These are phyloP conservation scores for Leptinotarsa rubiginosa DNA, from an alignment of 2,888 invertebrate genomes.

Conservation along the genomic window DNA sequence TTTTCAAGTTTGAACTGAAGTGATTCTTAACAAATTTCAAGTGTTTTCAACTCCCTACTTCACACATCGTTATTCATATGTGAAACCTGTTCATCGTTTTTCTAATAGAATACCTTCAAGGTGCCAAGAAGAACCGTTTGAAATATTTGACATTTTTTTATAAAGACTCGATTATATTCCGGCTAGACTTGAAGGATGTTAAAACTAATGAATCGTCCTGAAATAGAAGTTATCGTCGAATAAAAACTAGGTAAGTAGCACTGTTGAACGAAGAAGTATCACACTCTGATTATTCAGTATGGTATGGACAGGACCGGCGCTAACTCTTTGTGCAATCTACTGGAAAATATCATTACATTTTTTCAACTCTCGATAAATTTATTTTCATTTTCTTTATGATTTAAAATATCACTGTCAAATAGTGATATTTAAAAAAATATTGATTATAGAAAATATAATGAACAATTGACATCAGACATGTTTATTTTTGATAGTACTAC, in stretches of 20 bases:
- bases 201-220: slow-evolving; percentile 4
- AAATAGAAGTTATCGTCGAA: slow-evolving; percentile 4
- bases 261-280: slow-evolving; percentile 3
- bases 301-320: not conserved
- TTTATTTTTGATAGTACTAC: too few relatives aligned
- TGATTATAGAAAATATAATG: too few relatives aligned
- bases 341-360: not conserved
- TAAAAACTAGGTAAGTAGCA: slow-evolving; percentile 14
- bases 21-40: too few relatives aligned
- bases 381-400: too few relatives aligned
- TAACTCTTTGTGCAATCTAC: not conserved
- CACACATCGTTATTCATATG: too few relatives aligned
- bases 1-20: too few relatives aligned
- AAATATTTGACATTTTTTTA: slow-evolving; percentile 1
- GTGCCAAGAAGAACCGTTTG: not conserved
- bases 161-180: not conserved
- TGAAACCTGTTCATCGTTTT: too few relatives aligned
- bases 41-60: too few relatives aligned
- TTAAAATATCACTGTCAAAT: too few relatives aligned
- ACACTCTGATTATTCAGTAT: slow-evolving; percentile 10
- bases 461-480: too few relatives aligned
- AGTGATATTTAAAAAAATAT: too few relatives aligned
- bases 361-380: too few relatives aligned
- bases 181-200: slow-evolving; percentile 6
- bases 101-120: not conserved